A percentile compares a stretch with the other conserved stretches of the same genome.
Conservation (phyloP, 2,113 vertebrate genomes). For the Amblyornis subalaris region DNA sequence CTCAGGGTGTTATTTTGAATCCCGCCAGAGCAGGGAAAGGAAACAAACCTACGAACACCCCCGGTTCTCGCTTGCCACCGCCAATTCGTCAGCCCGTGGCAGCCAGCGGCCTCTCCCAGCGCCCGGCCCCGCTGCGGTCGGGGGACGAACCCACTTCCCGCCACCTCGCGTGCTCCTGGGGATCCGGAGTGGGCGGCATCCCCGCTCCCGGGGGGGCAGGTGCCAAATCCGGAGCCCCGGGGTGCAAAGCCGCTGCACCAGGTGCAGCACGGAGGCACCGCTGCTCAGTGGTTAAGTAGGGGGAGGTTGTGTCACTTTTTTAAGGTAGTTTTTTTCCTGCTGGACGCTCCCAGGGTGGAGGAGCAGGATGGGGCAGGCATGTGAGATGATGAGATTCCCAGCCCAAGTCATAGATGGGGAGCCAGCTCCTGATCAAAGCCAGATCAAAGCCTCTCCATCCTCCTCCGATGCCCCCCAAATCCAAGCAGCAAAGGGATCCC, state of each 20-base stretch:
- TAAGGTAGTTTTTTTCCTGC: background rate
- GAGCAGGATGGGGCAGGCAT: background rate
- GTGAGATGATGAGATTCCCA: background rate
- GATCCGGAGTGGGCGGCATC: background rate
- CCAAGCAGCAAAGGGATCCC: background rate
- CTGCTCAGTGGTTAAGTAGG: fast-evolving
- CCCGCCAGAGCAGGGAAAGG: background rate
- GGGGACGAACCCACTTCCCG: background rate
- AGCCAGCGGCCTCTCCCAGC: background rate
- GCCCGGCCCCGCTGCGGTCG: background rate
- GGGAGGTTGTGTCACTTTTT: background rate
- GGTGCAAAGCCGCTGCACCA: background rate
- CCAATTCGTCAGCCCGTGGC: background rate
- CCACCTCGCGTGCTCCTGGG: background rate
- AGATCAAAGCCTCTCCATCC: background rate
- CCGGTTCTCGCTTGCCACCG: background rate
- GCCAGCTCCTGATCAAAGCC: background rate
- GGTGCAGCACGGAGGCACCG: fast-evolving
- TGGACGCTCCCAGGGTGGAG: background rate
- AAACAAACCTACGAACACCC: background rate
- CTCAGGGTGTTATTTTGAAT: background rate
- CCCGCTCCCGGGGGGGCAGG: fast-evolving
- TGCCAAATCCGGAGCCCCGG: background rate
- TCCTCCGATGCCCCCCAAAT: fast-evolving
- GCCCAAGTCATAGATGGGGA: background rate